Evolutionary conservation across 2,888 invertebrate genomes (phyloP).

Genomic region (Chrysolina oricalcia): DNA sequence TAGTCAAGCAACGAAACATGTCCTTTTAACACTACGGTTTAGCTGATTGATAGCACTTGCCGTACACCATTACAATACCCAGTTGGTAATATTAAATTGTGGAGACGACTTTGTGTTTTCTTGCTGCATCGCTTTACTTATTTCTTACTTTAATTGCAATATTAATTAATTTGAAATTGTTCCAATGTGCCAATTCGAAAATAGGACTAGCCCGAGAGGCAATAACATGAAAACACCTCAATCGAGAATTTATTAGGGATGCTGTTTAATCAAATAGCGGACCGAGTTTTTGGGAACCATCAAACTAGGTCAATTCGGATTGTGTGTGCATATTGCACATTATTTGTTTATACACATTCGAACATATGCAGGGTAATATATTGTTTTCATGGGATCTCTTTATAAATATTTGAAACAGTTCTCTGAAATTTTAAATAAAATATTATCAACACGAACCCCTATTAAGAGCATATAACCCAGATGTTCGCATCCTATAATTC

Average conservation of each 20-base stretch:
- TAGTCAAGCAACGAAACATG: no score
- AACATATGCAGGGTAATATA: neutral
- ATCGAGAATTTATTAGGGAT: neutral
- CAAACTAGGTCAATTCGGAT: neutral
- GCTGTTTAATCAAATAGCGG: neutral
- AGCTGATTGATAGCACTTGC: no score
- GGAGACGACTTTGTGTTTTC: no score
- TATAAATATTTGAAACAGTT: neutral
- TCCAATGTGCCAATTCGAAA: no score
- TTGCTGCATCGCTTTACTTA: no score
- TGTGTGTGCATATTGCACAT: neutral
- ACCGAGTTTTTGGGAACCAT: neutral
- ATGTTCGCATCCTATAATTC: neutral
- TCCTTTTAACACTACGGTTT: no score
- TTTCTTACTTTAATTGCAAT: no score
- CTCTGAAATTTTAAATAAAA: neutral
- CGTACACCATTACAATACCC: no score
- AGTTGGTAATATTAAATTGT: no score
- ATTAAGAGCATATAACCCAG: neutral
- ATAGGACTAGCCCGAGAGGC: neutral
- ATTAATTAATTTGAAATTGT: no score
- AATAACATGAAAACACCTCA: neutral
- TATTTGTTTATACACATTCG: neutral
- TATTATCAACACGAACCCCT: neutral
- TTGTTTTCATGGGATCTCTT: neutral